A percentile compares a stretch with the other conserved stretches of the same genome.
Evolutionary conservation across 2,113 vertebrate species (phyloP).

Genomic region (Dasyornis broadbenti): DNA sequence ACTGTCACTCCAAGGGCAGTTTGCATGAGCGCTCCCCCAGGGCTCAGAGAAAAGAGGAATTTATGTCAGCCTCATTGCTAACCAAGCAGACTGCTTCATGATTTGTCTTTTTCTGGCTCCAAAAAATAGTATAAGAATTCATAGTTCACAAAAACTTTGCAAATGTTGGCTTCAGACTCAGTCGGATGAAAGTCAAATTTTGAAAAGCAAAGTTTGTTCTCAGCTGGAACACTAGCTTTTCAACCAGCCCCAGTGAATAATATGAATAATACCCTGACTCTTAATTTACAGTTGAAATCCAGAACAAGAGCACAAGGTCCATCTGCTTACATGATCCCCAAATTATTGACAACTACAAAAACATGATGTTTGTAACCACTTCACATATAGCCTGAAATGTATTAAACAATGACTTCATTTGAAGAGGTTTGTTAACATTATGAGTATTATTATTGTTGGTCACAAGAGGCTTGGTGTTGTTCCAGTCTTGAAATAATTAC

Average conservation of each 20-base stretch:
- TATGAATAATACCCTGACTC: not conserved
- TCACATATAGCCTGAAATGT: not conserved
- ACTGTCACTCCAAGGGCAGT: not conserved
- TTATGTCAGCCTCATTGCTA: not conserved
- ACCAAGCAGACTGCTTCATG: not conserved
- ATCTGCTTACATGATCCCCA: not conserved
- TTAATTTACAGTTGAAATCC: not conserved
- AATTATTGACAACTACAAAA: constrained; percentile 12
- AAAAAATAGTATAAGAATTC: not conserved
- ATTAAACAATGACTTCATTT: constrained; percentile 47
- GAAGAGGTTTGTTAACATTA: constrained; percentile 38
- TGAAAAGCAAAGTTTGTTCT: not conserved
- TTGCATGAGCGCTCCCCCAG: not conserved
- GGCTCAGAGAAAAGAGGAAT: not conserved
- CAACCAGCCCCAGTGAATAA: not conserved
- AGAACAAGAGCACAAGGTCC: not conserved
- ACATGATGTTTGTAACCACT: not conserved
- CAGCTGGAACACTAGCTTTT: not conserved
- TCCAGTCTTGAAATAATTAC: constrained; percentile 27
- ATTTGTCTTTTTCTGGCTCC: not conserved
- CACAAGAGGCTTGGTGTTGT: constrained; percentile 24
- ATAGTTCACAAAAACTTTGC: not conserved
- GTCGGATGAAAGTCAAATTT: not conserved
- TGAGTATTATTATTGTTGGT: constrained; percentile 39
- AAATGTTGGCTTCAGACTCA: not conserved